A percentile compares a stretch with the other conserved stretches of the same genome.
phyloP scores from a whole-genome alignment of 2,888 invertebrate species.

The Hedya salicella region DNA sequence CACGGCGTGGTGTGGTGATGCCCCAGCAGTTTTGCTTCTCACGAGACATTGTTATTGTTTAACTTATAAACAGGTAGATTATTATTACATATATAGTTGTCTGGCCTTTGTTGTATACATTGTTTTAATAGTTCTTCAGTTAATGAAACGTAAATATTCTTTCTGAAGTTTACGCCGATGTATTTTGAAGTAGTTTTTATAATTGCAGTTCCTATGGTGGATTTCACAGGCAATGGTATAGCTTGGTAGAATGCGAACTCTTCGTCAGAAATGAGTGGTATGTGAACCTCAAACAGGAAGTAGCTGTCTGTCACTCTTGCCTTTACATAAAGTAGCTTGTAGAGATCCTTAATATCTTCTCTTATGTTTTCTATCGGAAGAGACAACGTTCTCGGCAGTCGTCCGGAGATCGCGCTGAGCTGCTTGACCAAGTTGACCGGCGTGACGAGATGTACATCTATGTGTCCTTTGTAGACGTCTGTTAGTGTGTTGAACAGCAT shows the following conservation, averaged over 20 bases:
- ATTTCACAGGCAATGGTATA: too few relatives aligned
- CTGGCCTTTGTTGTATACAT: too few relatives aligned
- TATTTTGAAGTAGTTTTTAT: not conserved
- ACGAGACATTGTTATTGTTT: slow-evolving; percentile 34
- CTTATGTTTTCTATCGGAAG: slow-evolving; percentile 42
- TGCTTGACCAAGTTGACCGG: slow-evolving; percentile 43
- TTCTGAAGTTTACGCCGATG: slow-evolving; percentile 9
- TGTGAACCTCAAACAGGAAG: slow-evolving; percentile 42
- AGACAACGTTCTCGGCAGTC: slow-evolving; percentile 42
- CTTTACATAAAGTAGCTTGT: slow-evolving; percentile 46
- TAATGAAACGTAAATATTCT: slow-evolving; percentile 1
- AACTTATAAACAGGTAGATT: too few relatives aligned
- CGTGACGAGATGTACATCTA: slow-evolving; percentile 46
- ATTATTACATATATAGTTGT: too few relatives aligned
- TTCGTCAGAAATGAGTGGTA: too few relatives aligned
- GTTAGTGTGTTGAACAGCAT: slow-evolving; percentile 47
- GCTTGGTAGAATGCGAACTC: too few relatives aligned
- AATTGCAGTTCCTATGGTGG: too few relatives aligned
- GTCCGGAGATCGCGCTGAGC: slow-evolving; percentile 42
- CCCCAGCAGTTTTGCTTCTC: slow-evolving; percentile 42
- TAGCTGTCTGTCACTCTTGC: slow-evolving; percentile 43
- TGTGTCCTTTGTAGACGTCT: slow-evolving; percentile 46
- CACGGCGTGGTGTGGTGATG: slow-evolving; percentile 40
- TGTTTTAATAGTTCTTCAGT: not conserved
- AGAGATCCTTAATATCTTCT: slow-evolving; percentile 45